Evolutionary conservation across 2,888 invertebrate species (phyloP).

Genomic region (Conus canariensis): DNA sequence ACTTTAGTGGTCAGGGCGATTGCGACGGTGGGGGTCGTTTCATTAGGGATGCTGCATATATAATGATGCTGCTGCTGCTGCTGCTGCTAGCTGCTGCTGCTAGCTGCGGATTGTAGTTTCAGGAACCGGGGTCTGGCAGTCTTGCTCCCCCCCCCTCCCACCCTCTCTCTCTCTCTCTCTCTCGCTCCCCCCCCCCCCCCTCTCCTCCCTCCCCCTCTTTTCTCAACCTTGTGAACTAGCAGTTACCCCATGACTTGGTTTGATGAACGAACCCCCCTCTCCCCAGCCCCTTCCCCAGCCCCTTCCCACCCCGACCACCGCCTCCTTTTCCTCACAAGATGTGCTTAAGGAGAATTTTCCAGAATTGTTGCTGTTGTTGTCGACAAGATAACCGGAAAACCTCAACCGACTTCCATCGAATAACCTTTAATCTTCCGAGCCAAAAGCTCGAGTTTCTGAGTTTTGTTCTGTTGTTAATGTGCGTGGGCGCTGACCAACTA

Average conservation of each 20-base stretch:
- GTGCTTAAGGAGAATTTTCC: background rate
- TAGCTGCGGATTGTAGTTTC: no score
- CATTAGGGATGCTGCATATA: background rate
- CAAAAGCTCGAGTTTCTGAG: no score
- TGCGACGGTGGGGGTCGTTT: background rate
- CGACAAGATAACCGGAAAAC: no score
- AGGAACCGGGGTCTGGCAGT: no score
- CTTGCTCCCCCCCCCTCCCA: background rate
- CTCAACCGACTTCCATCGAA: no score
- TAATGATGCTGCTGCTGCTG: no score
- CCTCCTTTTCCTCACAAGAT: background rate
- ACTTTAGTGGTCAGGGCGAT: conserved; percentile 21
- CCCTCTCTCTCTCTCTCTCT: background rate
- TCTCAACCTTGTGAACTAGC: background rate
- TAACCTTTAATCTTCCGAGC: no score
- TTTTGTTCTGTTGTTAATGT: no score
- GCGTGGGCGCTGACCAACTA: no score
- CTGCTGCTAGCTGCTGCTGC: no score
- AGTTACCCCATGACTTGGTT: background rate
- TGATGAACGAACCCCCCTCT: no score
- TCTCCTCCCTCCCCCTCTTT: background rate
- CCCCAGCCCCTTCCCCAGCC: background rate
- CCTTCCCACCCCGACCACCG: background rate
- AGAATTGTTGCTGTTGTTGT: no score
- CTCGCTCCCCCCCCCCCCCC: background rate